A percentile compares a stretch with the other conserved stretches of the same genome.
Conservation (phyloP, 2,888 invertebrate genomes). For the Brassicogethes aeneus region DNA sequence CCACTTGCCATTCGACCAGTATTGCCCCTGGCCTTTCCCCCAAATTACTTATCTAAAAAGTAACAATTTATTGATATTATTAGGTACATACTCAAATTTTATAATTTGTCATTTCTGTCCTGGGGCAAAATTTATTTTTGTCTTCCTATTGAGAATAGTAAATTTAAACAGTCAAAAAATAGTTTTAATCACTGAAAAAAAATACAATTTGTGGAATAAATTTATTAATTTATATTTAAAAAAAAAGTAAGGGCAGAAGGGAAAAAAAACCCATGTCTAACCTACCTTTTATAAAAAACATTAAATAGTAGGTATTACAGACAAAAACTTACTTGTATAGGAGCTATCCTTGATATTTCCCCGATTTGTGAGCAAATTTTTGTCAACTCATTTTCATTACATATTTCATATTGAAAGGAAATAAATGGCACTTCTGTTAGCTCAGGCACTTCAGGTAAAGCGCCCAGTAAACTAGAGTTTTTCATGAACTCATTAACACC, state of each 20-base stretch:
- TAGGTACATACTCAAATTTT: too few relatives aligned
- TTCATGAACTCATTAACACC: slow-evolving; percentile 24
- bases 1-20: slow-evolving; percentile 45
- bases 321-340: slow-evolving; percentile 29
- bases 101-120: background rate
- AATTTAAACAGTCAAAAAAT: too few relatives aligned
- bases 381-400: slow-evolving; percentile 23
- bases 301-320: too few relatives aligned
- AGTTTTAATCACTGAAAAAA: too few relatives aligned
- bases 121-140: too few relatives aligned
- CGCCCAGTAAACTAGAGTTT: slow-evolving; percentile 35
- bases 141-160: too few relatives aligned
- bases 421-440: slow-evolving; percentile 48
- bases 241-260: too few relatives aligned
- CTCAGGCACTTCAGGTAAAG: slow-evolving; percentile 48
- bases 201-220: too few relatives aligned
- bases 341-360: slow-evolving; percentile 29
- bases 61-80: slow-evolving; percentile 2
- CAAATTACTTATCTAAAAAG: slow-evolving; percentile 42
- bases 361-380: slow-evolving; percentile 28
- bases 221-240: too few relatives aligned
- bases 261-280: too few relatives aligned
- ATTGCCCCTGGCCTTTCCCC: slow-evolving; percentile 46
- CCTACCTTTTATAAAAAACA: too few relatives aligned
- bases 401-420: slow-evolving; percentile 41